Conservation (phyloP, 1,140 invertebrate genomes). For the Drosophila auraria region DNA sequence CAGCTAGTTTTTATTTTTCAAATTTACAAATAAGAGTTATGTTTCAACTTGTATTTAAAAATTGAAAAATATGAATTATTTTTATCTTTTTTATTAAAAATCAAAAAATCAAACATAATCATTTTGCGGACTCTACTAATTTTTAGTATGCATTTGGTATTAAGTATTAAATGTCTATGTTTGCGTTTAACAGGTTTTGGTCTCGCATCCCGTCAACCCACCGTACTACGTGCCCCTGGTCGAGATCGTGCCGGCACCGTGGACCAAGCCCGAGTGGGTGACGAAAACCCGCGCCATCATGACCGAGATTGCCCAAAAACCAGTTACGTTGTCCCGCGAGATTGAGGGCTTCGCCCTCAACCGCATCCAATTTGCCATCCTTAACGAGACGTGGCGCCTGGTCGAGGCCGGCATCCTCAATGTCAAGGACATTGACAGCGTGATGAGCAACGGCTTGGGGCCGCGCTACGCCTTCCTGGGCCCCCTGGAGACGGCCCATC, state of each 20-base stretch:
- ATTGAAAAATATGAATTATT: too few relatives aligned
- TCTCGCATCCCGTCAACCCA: slow-evolving; percentile 97
- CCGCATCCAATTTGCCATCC: slow-evolving; percentile 97
- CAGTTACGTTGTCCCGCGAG: slow-evolving; percentile 94
- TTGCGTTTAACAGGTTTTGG: slow-evolving; percentile 72
- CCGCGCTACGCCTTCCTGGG: slow-evolving; percentile 98
- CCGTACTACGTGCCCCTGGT: slow-evolving; percentile 98
- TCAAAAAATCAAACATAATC: too few relatives aligned
- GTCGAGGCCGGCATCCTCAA: slow-evolving; percentile 93
- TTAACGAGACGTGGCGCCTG: slow-evolving; percentile 96
- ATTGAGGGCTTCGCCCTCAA: slow-evolving; percentile 97
- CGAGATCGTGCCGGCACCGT: slow-evolving; percentile 97
- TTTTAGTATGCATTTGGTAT: too few relatives aligned
- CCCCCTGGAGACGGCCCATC: slow-evolving; percentile 96
- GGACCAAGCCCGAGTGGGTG: slow-evolving; percentile 89
- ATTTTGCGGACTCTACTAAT: too few relatives aligned
- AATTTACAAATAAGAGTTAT: too few relatives aligned
- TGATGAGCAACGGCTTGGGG: slow-evolving; percentile 97
- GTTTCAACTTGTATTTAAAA: too few relatives aligned
- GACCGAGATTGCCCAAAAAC: slow-evolving; percentile 95
- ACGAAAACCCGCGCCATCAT: slow-evolving; percentile 90
- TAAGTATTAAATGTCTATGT: neutral
- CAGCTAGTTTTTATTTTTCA: too few relatives aligned
- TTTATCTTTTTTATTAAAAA: too few relatives aligned
- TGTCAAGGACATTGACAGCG: slow-evolving; percentile 95